Evolutionary conservation across 1,140 invertebrate species (phyloP).

Genomic region (Diorhabda sublineata): DNA sequence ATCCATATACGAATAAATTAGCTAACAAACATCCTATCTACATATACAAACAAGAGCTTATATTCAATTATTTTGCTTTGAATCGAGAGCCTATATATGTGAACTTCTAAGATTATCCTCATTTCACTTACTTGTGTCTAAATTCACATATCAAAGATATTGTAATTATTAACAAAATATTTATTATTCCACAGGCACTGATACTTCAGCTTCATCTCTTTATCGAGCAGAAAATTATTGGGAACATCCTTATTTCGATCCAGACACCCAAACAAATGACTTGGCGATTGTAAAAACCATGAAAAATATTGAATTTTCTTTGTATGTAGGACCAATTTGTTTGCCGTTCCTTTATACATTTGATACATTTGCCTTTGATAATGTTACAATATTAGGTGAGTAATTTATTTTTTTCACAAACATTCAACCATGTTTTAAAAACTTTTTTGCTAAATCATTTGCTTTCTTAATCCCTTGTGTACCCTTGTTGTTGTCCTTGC

Average conservation of each 20-base stretch:
- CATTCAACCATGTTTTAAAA: too few species aligned
- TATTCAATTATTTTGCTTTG: too few species aligned
- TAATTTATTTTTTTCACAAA: not conserved
- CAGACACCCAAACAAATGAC: slow-evolving; percentile 5
- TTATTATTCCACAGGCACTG: slow-evolving; percentile 18
- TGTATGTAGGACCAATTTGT: slow-evolving; percentile 11
- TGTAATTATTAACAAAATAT: too few species aligned
- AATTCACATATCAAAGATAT: too few species aligned
- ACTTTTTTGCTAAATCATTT: too few species aligned
- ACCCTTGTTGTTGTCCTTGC: too few species aligned
- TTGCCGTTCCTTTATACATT: slow-evolving; percentile 12
- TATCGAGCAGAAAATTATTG: not conserved
- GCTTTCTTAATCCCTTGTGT: too few species aligned
- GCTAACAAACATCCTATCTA: too few species aligned
- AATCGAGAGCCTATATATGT: too few species aligned
- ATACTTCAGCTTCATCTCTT: slow-evolving; percentile 41
- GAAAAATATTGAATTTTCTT: not conserved
- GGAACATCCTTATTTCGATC: slow-evolving; percentile 5
- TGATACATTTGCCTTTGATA: not conserved
- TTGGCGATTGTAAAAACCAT: slow-evolving; percentile 4
- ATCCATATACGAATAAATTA: not conserved
- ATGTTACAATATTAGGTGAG: slow-evolving; percentile 10
- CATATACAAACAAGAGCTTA: too few species aligned
- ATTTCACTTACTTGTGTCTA: too few species aligned
- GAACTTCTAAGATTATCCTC: too few species aligned